Percentiles rank a stretch among this genome's conserved stretches.
Conservation (phyloP, 2,113 vertebrate species). For the Centropristis striata region DNA sequence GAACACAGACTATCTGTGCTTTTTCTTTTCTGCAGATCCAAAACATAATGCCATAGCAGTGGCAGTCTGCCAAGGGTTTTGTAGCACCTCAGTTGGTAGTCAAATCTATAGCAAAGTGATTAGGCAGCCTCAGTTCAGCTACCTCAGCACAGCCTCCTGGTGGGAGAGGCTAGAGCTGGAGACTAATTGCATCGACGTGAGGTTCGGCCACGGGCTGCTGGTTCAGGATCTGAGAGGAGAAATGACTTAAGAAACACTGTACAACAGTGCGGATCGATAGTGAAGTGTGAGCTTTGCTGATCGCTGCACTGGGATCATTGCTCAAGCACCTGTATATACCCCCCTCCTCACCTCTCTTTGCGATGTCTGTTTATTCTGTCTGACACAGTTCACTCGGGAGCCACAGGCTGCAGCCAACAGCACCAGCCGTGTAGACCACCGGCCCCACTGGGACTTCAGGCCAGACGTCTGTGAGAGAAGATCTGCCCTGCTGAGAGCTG, state of each 20-base stretch:
- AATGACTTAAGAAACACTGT: constrained; percentile 72
- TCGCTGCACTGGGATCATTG: constrained; percentile 50
- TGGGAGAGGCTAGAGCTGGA: constrained; percentile 59
- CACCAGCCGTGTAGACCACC: constrained; percentile 77
- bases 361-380: constrained; percentile 64
- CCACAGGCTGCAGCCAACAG: constrained; percentile 70
- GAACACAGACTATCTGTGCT: background rate
- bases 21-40: constrained; percentile 33
- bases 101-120: constrained; percentile 79
- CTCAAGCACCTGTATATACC: constrained; percentile 33
- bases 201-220: constrained; percentile 51
- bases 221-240: constrained; percentile 69
- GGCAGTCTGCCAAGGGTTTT: constrained; percentile 38
- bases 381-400: constrained; percentile 78
- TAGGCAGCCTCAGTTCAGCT: constrained; percentile 67
- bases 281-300: constrained; percentile 77
- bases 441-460: constrained; percentile 70
- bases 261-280: constrained; percentile 68
- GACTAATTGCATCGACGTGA: constrained; percentile 77
- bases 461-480: constrained; percentile 75
- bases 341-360: constrained; percentile 18
- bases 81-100: constrained; percentile 57
- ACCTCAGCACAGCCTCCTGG: constrained; percentile 71
- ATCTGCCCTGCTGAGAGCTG: constrained; percentile 75
- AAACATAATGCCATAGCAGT: constrained; percentile 31